Percentiles rank a stretch among this genome's conserved stretches.
Conservation (phyloP, 2,113 vertebrate species). For the Pogonocichla stellata region DNA sequence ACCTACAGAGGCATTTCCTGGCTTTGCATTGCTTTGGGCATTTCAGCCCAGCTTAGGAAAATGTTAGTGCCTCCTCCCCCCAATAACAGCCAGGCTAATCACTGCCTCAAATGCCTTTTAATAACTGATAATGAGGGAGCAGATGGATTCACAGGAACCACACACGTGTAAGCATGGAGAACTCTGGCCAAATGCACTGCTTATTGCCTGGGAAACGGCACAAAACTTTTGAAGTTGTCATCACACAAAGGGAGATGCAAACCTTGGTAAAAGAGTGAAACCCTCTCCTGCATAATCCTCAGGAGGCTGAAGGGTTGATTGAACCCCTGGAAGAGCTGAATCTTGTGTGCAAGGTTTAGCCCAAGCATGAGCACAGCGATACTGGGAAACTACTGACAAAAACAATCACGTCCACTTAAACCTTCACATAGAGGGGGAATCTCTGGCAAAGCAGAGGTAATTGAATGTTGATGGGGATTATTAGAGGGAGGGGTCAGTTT, state of each 20-base stretch:
- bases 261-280: background rate
- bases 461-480: background rate
- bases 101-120: background rate
- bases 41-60: background rate
- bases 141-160: slow-evolving; percentile 13
- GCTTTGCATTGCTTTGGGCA: background rate
- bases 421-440: background rate
- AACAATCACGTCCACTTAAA: background rate
- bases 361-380: background rate
- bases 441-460: background rate
- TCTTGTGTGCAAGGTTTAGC: background rate
- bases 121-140: slow-evolving; percentile 18
- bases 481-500: background rate
- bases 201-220: background rate
- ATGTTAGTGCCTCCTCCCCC: background rate
- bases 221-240: background rate
- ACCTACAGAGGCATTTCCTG: background rate
- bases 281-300: background rate
- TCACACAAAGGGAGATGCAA: background rate
- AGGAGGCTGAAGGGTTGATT: background rate
- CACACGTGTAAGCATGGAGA: background rate
- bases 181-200: background rate
- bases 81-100: background rate
- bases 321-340: background rate
- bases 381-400: background rate